Base-by-base conservation (phyloP, 35 echinoderm and acorn worm species). In the Apostichopus californicus region DNA sequence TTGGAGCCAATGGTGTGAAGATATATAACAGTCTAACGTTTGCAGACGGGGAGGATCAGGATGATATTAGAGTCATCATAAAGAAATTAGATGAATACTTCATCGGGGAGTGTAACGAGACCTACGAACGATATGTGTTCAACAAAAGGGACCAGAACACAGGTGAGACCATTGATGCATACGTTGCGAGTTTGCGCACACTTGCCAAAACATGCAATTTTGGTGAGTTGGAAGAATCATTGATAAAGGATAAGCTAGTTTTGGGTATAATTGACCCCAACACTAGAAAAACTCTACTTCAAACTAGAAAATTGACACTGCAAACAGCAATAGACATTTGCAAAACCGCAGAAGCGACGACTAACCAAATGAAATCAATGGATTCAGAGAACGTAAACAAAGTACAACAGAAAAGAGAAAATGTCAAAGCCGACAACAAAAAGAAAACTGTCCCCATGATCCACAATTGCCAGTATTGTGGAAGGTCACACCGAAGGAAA, bases 151-250 rank as follows among this genome's bases (percentile, higher is more conserved):
- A 61, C 12, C 86, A 93, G 73, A 15, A 88, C 17, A n/a, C 66
- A 78, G 92, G 83, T n/a, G 92, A 93, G 53, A 82, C 81, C 23
- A 78, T 78, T 0, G 81, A 93, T 77, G 83, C 82, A n/a, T 93
- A 93, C 55, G 64, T 73, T 9, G 28, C 92, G 53, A 64, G 21
- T 0, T 23, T 93, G 71, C 70, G 83, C 22, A 59, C 24, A 3
- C 55, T 93, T 15, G 92, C 92, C 61, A 87, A 78, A 55, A 87
- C 84, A 0, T 93, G 92, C 15, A 87, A 93, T 3, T 92, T 86
- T 75, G 57, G 91, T 21, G 59, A 86, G 13, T 56, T 92, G 5
- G 79, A 92, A 15, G 14, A 92, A 21, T 13, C 80, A 55, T 63
- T 92, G 11, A 83, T 92, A 25, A 83, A 57, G 46, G 91, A 92